Evolutionary conservation across 92 coral and sea anemone genomes (phyloP), one percentile per base, ranked within the genome.

Genomic region (Ricordea florida): DNA sequence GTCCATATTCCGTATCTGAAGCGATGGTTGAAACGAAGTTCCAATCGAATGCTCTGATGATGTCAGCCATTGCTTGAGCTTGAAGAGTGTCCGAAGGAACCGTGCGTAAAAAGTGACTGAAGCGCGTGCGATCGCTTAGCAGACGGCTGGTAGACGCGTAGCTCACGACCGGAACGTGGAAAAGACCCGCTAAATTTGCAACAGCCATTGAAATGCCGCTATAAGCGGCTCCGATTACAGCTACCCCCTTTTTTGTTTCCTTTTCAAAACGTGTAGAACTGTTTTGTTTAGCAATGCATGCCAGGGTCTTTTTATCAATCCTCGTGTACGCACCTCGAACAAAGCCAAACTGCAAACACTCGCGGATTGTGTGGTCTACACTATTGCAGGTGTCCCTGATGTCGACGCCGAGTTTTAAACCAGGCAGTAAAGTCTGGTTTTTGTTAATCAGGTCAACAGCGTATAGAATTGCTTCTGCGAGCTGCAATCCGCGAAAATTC

Each of bases 131-230:
- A 38, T 88, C 93, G 57, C 89, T 90, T 44, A 92, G 56, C 8
- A 90, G 90, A 22, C 94, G 93, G 69, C 97, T 92, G 14, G 97
- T 92, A 0, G 97, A 92, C 1, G 94, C 93, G 75, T 88, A 92
- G 72, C 97, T 90, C 0, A 92, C 79, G 1, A 92, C 93, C 10
- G 97, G 97, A 28, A 92, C 89, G 40, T 92, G 73, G 35, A 92
- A 92, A 26, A 92, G 59, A 15, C 88, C 94, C 0, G 90, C 93
- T 5, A 92, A 78, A 53, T 76, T 89, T 5, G 93, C 85, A 2
- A 89, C 60, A 0, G 97, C 97, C 57, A 89, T 92, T 13, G 93
- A 51, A 16, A 92, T 89, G 4, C 93, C 94, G 40, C 97, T 92
- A 30, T 89, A 85, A 6, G 91, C 93, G 1, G 94, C 97, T 22